Evolutionary conservation across 2,797 vertebrate genomes (phyloP), one percentile per base, ranked within the genome.

Genomic region (Decapterus maruadsi): DNA sequence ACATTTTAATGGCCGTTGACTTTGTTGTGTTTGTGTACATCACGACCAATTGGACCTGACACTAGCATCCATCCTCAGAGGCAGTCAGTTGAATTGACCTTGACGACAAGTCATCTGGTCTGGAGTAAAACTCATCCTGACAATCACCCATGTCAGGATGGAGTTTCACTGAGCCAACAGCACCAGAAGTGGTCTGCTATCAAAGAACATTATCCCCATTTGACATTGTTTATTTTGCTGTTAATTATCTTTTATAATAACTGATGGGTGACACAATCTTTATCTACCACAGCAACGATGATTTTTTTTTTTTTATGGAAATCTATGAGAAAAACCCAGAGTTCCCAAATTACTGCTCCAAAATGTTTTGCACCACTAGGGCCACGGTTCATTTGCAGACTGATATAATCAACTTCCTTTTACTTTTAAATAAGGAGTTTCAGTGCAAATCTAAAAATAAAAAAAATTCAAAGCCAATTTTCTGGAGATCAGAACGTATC

Each of bases 181-280:
- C 7, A 20, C 76, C 81, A 72, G 61, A 85, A 40, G 81, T 72
- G 61, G 34, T 53, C 19, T 77, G 58, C 70, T 72, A 81, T 90
- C 65, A 77, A 72, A 57, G 54, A 20, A 62, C 72, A 84, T 77
- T 29, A 38, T 51, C 42, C 55, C 59, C 55, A 51, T 83, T 87
- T 80, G 69, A 82, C 81, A 68, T 38, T 67, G 40, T 67, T 77
- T 82, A 66, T 78, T 78, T 82, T 7, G 6, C n/a, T 68, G 85
- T 83, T 81, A 82, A 78, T 78, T 57, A 75, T 6, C 38, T 46
- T 42, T 55, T 80, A n/a, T 68, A 63, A 48, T n/a, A 36, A 65
- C 45, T 43, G 29, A 54, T 61, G 34, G 20, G 22, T 67, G 53
- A 68, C 6, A 9, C 6, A 62, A 17, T 54, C 11, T 61, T 61